phyloP scores from a whole-genome alignment of 2,888 invertebrate genomes.

The Uropetala carovei region DNA sequence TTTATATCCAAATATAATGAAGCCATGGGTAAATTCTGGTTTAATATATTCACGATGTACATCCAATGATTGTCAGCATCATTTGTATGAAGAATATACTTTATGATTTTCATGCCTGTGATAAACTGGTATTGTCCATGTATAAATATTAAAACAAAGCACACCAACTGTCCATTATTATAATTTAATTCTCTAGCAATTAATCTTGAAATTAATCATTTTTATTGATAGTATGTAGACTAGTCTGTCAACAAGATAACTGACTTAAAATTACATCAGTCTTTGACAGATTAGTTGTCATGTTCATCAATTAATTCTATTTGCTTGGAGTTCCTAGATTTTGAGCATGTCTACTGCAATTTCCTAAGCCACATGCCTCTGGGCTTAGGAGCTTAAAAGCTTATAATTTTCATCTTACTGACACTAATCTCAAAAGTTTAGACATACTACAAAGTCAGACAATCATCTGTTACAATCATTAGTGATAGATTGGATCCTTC shows the following conservation, averaged over 20 bases:
- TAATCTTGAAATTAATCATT: background rate
- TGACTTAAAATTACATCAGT: background rate
- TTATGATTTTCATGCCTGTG: slow-evolving; percentile 61
- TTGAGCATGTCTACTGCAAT: too few relatives aligned
- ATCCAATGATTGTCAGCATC: slow-evolving; percentile 36
- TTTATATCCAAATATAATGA: background rate
- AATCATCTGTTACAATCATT: too few relatives aligned
- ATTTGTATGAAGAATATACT: slow-evolving; percentile 47
- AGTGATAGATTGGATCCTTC: too few relatives aligned
- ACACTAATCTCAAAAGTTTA: background rate
- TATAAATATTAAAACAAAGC: slow-evolving; percentile 45
- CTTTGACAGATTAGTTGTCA: background rate
- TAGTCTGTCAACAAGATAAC: background rate
- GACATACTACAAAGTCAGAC: background rate
- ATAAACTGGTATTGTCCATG: slow-evolving; percentile 61
- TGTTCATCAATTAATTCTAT: too few relatives aligned
- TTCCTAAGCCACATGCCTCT: background rate
- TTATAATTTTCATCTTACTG: background rate
- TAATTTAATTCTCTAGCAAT: background rate
- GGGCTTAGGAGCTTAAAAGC: background rate
- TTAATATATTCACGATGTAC: slow-evolving; percentile 32
- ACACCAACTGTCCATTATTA: background rate
- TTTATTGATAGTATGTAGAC: background rate
- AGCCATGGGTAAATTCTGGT: slow-evolving; percentile 15
- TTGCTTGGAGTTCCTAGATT: too few relatives aligned